Conservation (phyloP, 2,888 invertebrate genomes). For the Belgica antarctica region DNA sequence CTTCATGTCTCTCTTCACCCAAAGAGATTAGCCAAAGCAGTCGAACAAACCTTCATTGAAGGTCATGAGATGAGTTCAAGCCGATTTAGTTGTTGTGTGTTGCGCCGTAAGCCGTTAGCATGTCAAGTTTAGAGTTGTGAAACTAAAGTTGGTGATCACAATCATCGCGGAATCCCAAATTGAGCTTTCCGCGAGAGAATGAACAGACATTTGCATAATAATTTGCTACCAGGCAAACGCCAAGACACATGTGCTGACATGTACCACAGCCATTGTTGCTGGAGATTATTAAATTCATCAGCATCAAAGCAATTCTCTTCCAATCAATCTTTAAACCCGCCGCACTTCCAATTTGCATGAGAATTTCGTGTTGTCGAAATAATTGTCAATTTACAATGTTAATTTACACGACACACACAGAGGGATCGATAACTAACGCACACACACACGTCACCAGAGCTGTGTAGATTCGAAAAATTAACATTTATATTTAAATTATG, state of each 20-base stretch:
- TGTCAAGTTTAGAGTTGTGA: too few relatives aligned
- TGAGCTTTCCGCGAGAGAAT: background rate
- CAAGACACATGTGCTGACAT: conserved; percentile 14
- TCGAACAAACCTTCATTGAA: background rate
- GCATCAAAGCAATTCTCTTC: conserved; percentile 10
- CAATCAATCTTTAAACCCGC: conserved; percentile 26
- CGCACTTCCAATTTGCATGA: conserved; percentile 30
- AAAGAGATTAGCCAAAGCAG: conserved; percentile 9
- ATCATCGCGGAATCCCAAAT: too few relatives aligned
- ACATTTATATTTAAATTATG: conserved; percentile 39
- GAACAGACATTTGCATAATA: conserved; percentile 19
- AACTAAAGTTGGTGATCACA: too few relatives aligned
- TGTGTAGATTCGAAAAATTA: conserved; percentile 17
- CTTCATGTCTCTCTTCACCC: background rate
- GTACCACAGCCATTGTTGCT: conserved; percentile 2
- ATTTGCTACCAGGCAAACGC: conserved; percentile 8
- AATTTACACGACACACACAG: conserved; percentile 21
- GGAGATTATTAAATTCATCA: conserved; percentile 20
- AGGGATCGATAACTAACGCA: background rate
- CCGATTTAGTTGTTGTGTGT: background rate
- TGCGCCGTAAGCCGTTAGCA: too few relatives aligned
- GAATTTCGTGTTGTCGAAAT: conserved; percentile 13
- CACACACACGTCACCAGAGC: background rate
- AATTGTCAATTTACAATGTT: conserved; percentile 32
- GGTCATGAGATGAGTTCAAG: background rate